These are phyloP conservation scores for Phyllopteryx taeniolatus DNA, from an alignment of 2,113 vertebrate species.

Conservation along the genomic window DNA sequence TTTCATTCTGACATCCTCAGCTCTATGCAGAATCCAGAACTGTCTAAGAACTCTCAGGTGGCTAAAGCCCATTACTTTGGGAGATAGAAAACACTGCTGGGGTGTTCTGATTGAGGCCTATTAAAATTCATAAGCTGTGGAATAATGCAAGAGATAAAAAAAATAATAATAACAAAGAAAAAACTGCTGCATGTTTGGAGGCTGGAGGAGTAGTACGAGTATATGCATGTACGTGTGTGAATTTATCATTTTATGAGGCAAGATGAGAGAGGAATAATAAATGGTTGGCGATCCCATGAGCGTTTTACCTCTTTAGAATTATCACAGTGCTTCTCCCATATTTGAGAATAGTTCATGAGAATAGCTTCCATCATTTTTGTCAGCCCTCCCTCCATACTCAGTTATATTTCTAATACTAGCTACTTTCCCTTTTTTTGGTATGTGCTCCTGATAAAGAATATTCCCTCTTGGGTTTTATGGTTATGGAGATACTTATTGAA, in stretches of 20 bases:
- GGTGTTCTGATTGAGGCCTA: constrained; percentile 72
- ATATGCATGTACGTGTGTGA: constrained; percentile 43
- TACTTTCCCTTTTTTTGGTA: constrained; percentile 13
- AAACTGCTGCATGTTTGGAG: constrained; percentile 32
- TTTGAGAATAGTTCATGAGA: constrained; percentile 5
- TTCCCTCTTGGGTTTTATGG: constrained; percentile 19
- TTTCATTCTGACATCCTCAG: constrained; percentile 54
- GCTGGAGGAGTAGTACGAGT: constrained; percentile 15
- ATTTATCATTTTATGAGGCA: constrained; percentile 51
- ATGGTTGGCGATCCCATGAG: constrained; percentile 45
- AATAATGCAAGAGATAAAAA: constrained; percentile 65
- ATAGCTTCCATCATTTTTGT: not conserved
- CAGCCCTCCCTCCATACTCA: not conserved
- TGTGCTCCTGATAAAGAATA: constrained; percentile 26
- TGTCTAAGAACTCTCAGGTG: constrained; percentile 68
- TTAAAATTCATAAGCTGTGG: constrained; percentile 77
- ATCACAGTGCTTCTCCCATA: constrained; percentile 26
- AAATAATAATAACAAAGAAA: constrained; percentile 23
- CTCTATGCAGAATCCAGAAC: constrained; percentile 43
- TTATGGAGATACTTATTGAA: constrained; percentile 29
- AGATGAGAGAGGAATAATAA: constrained; percentile 43
- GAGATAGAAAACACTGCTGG: constrained; percentile 73
- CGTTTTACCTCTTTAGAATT: constrained; percentile 30
- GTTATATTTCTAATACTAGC: constrained; percentile 14
- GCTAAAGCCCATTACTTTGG: constrained; percentile 74